Evolutionary conservation across 1,140 invertebrate genomes (phyloP).

Genomic region (Pseudachorutes palmiensis): DNA sequence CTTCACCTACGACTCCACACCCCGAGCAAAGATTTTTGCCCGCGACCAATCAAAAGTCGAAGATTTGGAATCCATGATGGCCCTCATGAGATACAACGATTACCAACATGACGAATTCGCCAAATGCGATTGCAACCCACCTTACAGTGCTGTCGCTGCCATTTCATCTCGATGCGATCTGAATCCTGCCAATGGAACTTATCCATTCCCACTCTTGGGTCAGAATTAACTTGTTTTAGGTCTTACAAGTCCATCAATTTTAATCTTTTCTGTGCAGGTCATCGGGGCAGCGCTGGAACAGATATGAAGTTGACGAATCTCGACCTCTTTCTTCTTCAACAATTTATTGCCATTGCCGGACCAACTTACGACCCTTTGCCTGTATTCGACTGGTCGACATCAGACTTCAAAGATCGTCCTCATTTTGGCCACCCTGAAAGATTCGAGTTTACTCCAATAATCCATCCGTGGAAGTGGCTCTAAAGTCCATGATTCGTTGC

Average conservation of each 20-base stretch:
- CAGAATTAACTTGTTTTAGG: conserved; percentile 5
- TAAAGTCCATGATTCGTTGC: too few species aligned
- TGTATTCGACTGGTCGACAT: conserved; percentile 65
- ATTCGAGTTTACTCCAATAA: conserved; percentile 59
- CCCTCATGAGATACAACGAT: conserved; percentile 65
- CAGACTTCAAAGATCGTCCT: conserved; percentile 52
- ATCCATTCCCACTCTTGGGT: conserved; percentile 44
- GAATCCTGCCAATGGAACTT: conserved; percentile 58
- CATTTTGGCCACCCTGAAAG: conserved; percentile 68
- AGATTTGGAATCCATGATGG: conserved; percentile 51
- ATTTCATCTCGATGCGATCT: conserved; percentile 63
- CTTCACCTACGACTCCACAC: conserved; percentile 58
- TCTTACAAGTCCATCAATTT: background rate
- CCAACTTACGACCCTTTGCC: conserved; percentile 53
- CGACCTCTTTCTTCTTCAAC: conserved; percentile 44
- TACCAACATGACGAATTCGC: conserved; percentile 60
- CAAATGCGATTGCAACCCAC: conserved; percentile 60
- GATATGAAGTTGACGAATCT: conserved; percentile 52
- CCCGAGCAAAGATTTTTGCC: conserved; percentile 57
- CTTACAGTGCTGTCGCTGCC: conserved; percentile 62
- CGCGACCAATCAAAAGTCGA: conserved; percentile 51
- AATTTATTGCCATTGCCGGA: conserved; percentile 50
- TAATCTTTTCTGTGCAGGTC: conserved; percentile 37
- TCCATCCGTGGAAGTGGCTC: conserved; percentile 44
- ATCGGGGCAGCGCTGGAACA: conserved; percentile 51